A percentile compares a stretch with the other conserved stretches of the same genome.
Conservation (phyloP, 2,113 vertebrate species). For the Lates calcarifer region DNA sequence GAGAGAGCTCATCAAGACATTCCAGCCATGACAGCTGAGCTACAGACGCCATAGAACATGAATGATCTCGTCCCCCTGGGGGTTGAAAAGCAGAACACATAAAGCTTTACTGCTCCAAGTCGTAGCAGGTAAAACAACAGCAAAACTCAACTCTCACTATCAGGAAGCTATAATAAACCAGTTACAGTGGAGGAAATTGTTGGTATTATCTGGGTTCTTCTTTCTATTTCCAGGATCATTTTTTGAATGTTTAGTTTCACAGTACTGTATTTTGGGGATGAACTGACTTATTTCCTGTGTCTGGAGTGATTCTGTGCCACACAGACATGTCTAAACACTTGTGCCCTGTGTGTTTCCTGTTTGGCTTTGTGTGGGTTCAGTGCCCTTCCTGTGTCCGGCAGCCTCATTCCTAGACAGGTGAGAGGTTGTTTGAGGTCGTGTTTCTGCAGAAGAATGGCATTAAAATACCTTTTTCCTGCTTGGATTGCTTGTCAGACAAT, state of each 20-base stretch:
- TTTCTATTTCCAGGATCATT: not conserved
- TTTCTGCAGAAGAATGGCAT: not conserved
- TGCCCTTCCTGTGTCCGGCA: conserved; percentile 44
- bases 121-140: conserved; percentile 12
- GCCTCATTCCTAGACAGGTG: conserved; percentile 32
- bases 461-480: conserved; percentile 3
- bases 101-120: conserved; percentile 16
- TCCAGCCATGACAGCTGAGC: conserved; percentile 20
- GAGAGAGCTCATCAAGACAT: not conserved
- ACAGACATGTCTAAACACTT: not conserved
- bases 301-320: conserved; percentile 12
- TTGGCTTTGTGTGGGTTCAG: conserved; percentile 32
- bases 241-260: conserved; percentile 21
- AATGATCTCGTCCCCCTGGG: conserved; percentile 26
- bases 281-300: conserved; percentile 13
- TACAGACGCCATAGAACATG: conserved; percentile 12
- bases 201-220: not conserved
- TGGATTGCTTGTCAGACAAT: not conserved
- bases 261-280: conserved; percentile 32
- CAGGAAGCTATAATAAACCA: not conserved
- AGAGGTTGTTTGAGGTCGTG: conserved; percentile 29
- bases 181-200: not conserved
- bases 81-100: conserved; percentile 13
- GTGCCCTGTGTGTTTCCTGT: conserved; percentile 49
- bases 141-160: not conserved